Evolutionary conservation across 2,113 vertebrate species (phyloP), one percentile per base, ranked within the genome.

Genomic region (Gila orcuttii): DNA sequence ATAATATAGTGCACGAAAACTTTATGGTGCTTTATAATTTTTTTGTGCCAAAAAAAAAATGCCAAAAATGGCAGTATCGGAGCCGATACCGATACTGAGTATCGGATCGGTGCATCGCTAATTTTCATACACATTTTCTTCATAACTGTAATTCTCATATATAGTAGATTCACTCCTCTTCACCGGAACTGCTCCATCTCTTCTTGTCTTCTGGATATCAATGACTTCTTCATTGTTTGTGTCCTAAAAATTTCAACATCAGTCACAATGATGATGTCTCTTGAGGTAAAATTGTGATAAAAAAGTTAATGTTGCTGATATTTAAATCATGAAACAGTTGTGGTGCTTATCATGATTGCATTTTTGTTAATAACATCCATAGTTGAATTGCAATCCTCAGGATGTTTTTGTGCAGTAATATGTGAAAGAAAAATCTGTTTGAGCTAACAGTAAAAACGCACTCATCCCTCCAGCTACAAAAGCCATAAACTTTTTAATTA

Each of bases 191-290:
- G 0, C 50, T 79, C 10, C 79, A 36, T 52, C 10, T 52, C 45
- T 28, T 7, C 17, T 23, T 13, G 13, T 86, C n/a, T 59, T 88
- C 8, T 25, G 66, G 10, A 45, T 7, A 85, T 81, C 45, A 0
- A 0, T 45, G 0, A 91, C 2, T 0, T 91, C 87, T 52, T 87
- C 87, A 42, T 94, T 92, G 57, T 85, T 85, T 2, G 91, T 0
- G 0, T 93, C 92, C 93, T 94, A 47, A 8, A 50, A 47, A 25
- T 52, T 77, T 10, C 55, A 50, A 12, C 13, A 21, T 82, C 39
- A 50, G n/a, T 19, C n/a, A 36, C 50, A 50, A 52, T 6, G 15
- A 81, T 55, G 25, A n/a, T 42, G 36, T 73, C 69, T 23, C 21
- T 42, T 73, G 4, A 71, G 8, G 1, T 21, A 8, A 39, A 69